phyloP scores from a whole-genome alignment of 2,888 invertebrate species.

The Orchesellides sinensis region DNA sequence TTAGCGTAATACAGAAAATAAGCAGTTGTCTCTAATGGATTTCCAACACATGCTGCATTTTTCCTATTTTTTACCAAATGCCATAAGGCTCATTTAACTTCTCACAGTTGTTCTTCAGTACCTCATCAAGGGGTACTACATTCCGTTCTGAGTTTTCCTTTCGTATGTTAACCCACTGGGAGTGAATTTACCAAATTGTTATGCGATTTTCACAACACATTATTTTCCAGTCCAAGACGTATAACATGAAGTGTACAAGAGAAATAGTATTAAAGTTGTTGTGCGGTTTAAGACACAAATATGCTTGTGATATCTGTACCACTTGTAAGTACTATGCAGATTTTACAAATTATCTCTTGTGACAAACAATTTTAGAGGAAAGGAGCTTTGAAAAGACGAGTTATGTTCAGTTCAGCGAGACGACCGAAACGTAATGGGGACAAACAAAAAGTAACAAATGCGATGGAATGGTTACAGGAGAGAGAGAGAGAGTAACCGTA shows the following conservation, averaged over 20 bases:
- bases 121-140: slow-evolving; percentile 27
- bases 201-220: slow-evolving; percentile 20
- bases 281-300: slow-evolving; percentile 29
- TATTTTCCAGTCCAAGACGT: not conserved
- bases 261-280: not conserved
- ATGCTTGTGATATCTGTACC: slow-evolving; percentile 17
- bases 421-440: not conserved
- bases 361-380: slow-evolving; percentile 47
- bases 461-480: not conserved
- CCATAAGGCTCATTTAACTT: slow-evolving; percentile 26
- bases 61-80: not conserved
- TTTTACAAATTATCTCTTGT: slow-evolving; percentile 48
- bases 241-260: not conserved
- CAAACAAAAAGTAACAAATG: not conserved
- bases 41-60: slow-evolving; percentile 1
- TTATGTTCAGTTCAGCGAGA: slow-evolving; percentile 48
- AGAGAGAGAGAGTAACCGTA: not conserved
- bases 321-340: slow-evolving; percentile 17
- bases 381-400: slow-evolving; percentile 31
- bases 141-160: slow-evolving; percentile 16
- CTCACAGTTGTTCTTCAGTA: slow-evolving; percentile 18
- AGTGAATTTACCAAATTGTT: slow-evolving; percentile 14
- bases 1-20: slow-evolving; percentile 2
- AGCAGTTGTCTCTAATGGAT: slow-evolving; percentile 57
- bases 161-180: too few relatives aligned